Base-by-base conservation (phyloP, 2,888 invertebrate genomes). In the Ypsolopha sequella region DNA sequence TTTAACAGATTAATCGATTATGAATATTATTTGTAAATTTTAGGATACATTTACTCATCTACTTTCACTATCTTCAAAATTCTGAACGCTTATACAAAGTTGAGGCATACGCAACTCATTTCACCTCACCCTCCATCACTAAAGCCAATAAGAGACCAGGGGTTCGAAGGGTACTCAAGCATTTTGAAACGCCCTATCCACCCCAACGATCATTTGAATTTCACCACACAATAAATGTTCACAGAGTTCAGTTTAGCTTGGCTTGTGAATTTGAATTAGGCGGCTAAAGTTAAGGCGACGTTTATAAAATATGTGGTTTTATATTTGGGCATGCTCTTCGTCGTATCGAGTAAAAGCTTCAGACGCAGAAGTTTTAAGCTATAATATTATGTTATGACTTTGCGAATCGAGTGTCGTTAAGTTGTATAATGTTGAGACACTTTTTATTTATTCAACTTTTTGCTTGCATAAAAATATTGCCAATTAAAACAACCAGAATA, bases 91-190 rank as follows among this genome's bases (percentile, higher is more conserved):
- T 54, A 24, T 63, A 60, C 82, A 82, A 85, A 73, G 84, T 76
- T 69, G 80, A 65, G 55, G 58, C 78, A 65, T 62, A 53, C 66
- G 54, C 56, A 59, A 60, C 60, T 66, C 61, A 64, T 65, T 65
- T 63, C 64, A 66, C 60, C 73, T 81, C 80, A 78, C 82, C 82
- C 85, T 77, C 69, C 69, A 60, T 62, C 60, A 70, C 66, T 68
- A 77, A 84, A 82, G 78, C 85, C 85, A 86, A 86, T 86, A 80
- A 84, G 80, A 79, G 67, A 75, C 74, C 72, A 78, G 81, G 45
- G 77, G 77, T 80, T 75, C 69, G 56, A 62, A 66, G 64, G 61
- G 61, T 67, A 64, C 64, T 58, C 58, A 58, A 60, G 58, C 66
- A 59, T 60, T 58, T 50, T 64, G 70, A 66, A 80, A 82, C 75